Evolutionary conservation across 2,797 vertebrate species (phyloP).

Genomic region (Ambastaia sidthimunki): DNA sequence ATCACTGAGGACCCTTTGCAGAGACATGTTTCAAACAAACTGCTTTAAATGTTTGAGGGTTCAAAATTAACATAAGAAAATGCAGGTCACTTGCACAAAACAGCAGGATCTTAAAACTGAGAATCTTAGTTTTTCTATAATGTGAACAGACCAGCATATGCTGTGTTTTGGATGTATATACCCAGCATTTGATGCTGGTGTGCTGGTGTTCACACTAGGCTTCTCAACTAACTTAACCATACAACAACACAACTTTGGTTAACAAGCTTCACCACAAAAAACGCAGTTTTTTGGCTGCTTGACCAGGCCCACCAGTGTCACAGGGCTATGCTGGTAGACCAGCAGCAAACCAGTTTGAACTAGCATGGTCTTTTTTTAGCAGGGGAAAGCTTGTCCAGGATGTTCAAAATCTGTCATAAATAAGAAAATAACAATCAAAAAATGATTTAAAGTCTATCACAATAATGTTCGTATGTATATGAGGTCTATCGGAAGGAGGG

Average conservation of each 20-base stretch:
- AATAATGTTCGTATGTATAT: background rate
- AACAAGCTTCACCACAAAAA: background rate
- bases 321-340: background rate
- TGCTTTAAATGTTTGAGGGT: background rate
- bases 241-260: background rate
- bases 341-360: background rate
- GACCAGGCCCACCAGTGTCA: background rate
- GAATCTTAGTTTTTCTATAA: too few species aligned
- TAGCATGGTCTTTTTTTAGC: background rate
- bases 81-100: conserved; percentile 3
- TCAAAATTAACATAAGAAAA: background rate
- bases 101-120: background rate
- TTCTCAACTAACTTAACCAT: background rate
- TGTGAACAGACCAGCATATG: too few species aligned
- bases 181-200: too few species aligned
- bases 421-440: background rate
- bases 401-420: background rate
- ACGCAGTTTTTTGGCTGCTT: background rate
- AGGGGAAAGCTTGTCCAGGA: background rate
- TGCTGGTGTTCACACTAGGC: too few species aligned
- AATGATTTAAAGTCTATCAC: conserved; percentile 16
- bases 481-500: conserved; percentile 13
- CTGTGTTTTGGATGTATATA: too few species aligned
- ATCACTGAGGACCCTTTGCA: background rate
- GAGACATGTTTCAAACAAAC: background rate